Conservation (phyloP, 2,888 invertebrate genomes). For the Eugnorisma glareosa region DNA sequence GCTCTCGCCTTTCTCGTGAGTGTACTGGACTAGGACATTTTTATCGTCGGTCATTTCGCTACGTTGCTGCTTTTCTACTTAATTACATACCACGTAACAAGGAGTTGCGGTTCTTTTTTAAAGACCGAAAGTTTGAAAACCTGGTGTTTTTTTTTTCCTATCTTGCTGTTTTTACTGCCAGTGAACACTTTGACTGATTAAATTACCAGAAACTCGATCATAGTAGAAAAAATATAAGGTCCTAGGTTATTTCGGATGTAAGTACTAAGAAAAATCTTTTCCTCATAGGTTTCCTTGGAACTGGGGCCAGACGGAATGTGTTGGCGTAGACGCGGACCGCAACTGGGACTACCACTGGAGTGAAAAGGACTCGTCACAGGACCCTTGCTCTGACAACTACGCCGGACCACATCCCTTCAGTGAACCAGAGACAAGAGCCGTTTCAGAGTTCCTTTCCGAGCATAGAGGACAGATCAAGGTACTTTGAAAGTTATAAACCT, state of each 20-base stretch:
- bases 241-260: neutral
- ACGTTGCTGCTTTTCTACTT: neutral
- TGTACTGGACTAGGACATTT: neutral
- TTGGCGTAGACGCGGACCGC: slow-evolving; percentile 94
- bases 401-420: slow-evolving; percentile 94
- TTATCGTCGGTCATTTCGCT: neutral
- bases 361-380: slow-evolving; percentile 92
- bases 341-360: slow-evolving; percentile 95
- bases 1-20: slow-evolving; percentile 1
- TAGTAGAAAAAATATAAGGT: neutral
- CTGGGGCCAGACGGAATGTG: slow-evolving; percentile 91
- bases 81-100: neutral
- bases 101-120: neutral
- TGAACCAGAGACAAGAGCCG: slow-evolving; percentile 94
- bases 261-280: neutral
- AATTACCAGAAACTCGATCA: neutral
- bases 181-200: neutral
- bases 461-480: slow-evolving; percentile 92
- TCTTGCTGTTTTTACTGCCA: neutral
- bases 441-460: slow-evolving; percentile 91
- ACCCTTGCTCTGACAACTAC: slow-evolving; percentile 94
- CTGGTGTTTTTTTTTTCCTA: neutral
- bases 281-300: slow-evolving; percentile 88
- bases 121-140: neutral
- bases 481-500: neutral